Conservation (phyloP, 2,113 vertebrate species). For the Lathamus discolor region DNA sequence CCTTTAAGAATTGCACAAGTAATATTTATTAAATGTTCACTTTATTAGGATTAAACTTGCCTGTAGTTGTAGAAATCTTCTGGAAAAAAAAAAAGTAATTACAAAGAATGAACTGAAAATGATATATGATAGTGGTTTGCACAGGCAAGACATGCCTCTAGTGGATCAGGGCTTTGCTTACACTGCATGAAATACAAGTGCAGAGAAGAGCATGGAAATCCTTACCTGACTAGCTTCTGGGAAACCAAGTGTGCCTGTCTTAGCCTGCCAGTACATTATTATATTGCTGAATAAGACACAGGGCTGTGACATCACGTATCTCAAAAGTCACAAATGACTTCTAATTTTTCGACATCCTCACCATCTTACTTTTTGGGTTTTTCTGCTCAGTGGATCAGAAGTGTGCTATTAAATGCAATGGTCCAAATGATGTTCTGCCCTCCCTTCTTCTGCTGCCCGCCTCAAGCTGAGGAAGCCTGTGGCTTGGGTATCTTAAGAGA, state of each 20-base stretch:
- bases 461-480: neutral
- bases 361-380: neutral
- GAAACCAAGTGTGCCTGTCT: neutral
- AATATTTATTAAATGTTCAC: constrained; percentile 47
- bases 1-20: neutral
- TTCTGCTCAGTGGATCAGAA: neutral
- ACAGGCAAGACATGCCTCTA: neutral
- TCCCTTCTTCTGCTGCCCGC: neutral
- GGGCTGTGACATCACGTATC: neutral
- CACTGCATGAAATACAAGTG: neutral
- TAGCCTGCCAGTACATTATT: neutral
- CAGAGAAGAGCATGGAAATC: neutral
- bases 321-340: neutral
- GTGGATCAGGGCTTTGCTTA: neutral
- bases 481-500: neutral
- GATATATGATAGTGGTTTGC: neutral
- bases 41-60: constrained; percentile 40
- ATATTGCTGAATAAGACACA: neutral
- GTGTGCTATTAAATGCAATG: neutral
- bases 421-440: neutral
- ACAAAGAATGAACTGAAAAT: constrained; percentile 31
- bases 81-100: constrained; percentile 29
- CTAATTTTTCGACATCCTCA: neutral
- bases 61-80: constrained; percentile 30
- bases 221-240: neutral